Conservation (phyloP, 2,888 invertebrate genomes). For the Alloplasta piceator region DNA sequence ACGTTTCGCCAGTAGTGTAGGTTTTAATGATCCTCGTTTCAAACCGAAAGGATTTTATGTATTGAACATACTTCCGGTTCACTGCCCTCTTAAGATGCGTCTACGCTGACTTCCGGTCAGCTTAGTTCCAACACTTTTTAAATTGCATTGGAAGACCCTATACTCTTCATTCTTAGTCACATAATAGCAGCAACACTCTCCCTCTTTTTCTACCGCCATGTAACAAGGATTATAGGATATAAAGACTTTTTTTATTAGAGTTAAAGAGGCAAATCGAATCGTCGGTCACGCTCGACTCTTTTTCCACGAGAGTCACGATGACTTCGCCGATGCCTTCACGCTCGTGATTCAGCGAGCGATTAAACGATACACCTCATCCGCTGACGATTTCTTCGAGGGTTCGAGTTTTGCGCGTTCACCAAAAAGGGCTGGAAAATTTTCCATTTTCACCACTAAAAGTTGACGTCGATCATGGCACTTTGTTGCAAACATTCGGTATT, state of each 20-base stretch:
- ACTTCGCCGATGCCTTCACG: conserved; percentile 50
- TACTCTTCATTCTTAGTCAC: no score
- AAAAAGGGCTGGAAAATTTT: background rate
- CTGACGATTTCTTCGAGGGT: conserved; percentile 13
- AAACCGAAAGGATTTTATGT: no score
- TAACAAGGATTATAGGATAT: background rate
- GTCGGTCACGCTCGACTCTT: conserved; percentile 50
- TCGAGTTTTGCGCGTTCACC: conserved; percentile 2
- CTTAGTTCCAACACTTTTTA: no score
- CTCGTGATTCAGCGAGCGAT: conserved; percentile 65
- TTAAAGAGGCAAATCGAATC: conserved; percentile 63
- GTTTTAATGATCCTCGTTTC: no score
- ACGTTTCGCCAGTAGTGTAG: no score
- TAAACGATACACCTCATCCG: conserved; percentile 61
- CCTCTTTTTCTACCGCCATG: no score
- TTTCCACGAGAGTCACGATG: conserved; percentile 46
- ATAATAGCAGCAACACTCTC: background rate
- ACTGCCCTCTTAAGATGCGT: no score
- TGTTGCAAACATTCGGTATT: background rate
- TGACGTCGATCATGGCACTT: background rate
- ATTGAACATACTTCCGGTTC: no score
- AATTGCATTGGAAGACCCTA: no score
- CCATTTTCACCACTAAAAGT: background rate
- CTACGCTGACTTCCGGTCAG: no score
- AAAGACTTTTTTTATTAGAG: conserved; percentile 5